phyloP scores from a whole-genome alignment of 2,113 vertebrate species.

The Hippocampus mohnikei region DNA sequence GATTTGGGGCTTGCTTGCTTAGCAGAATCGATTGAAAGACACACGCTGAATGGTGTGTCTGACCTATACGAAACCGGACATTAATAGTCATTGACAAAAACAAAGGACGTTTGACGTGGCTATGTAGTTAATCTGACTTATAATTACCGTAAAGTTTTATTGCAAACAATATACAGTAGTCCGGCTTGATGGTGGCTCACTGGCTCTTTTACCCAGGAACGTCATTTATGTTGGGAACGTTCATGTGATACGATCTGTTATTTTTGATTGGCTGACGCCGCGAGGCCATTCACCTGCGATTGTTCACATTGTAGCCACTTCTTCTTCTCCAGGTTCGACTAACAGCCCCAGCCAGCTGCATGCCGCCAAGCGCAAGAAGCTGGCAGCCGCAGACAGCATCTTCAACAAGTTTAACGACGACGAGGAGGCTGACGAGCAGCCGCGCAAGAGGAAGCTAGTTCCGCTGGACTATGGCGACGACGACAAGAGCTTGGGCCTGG shows the following conservation, averaged over 20 bases:
- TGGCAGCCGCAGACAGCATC: slow-evolving; percentile 87
- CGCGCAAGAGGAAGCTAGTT: slow-evolving; percentile 93
- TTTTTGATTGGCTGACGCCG: too few relatives aligned
- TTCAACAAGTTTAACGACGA: slow-evolving; percentile 95
- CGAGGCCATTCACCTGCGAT: background rate
- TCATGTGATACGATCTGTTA: too few relatives aligned
- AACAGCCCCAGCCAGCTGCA: slow-evolving; percentile 92
- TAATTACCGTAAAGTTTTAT: too few relatives aligned
- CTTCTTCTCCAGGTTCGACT: slow-evolving; percentile 75
- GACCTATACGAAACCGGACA: too few relatives aligned
- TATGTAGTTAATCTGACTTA: too few relatives aligned
- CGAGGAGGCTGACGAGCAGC: slow-evolving; percentile 92
- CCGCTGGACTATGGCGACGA: slow-evolving; percentile 97
- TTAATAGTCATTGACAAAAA: too few relatives aligned
- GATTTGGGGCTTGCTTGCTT: background rate
- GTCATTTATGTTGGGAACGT: too few relatives aligned
- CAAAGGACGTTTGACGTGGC: too few relatives aligned
- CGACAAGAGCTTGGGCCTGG: slow-evolving; percentile 80
- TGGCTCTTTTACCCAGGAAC: too few relatives aligned
- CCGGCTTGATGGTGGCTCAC: too few relatives aligned
- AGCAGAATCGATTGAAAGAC: background rate
- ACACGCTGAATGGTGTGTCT: too few relatives aligned
- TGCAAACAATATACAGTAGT: too few relatives aligned
- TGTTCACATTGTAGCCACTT: background rate
- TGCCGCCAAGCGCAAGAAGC: slow-evolving; percentile 90